Evolutionary conservation across 2,888 invertebrate species (phyloP).

Genomic region (Pseudococcus viburni): DNA sequence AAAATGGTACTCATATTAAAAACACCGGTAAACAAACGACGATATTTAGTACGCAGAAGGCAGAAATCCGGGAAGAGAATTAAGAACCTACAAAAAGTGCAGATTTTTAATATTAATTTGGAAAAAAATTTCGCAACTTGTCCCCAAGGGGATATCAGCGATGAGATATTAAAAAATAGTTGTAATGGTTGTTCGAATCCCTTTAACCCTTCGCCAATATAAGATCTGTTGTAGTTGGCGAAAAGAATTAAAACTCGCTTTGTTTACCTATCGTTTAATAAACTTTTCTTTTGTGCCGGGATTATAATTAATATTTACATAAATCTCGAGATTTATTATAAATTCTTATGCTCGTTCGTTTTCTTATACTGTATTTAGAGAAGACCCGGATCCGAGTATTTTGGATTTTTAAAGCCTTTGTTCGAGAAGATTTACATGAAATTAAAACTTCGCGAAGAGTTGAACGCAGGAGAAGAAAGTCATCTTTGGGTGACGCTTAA

Average conservation of each 20-base stretch:
- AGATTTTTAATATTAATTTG: constrained; percentile 42
- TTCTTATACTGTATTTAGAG: constrained; percentile 6
- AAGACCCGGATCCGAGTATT: background rate
- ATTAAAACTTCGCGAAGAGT: constrained; percentile 7
- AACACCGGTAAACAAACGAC: constrained; percentile 29
- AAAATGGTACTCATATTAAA: constrained; percentile 34
- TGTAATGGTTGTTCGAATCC: constrained; percentile 14
- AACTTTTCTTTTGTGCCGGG: constrained; percentile 43
- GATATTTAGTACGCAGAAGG: background rate
- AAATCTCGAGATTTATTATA: constrained; percentile 45
- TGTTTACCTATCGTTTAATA: constrained; percentile 53
- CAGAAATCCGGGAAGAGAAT: background rate
- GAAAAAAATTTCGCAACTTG: constrained; percentile 33
- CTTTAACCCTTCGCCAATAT: constrained; percentile 39
- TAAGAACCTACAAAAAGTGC: background rate
- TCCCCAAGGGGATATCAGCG: constrained; percentile 21
- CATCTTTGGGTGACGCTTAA: background rate
- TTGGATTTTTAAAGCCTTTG: background rate
- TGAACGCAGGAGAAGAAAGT: background rate
- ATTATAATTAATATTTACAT: constrained; percentile 49
- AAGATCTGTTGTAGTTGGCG: background rate
- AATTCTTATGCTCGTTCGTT: background rate
- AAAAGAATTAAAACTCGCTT: constrained; percentile 30
- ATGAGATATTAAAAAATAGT: constrained; percentile 48
- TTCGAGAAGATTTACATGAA: constrained; percentile 27